Base-by-base conservation (phyloP, 1,140 invertebrate species). In the Diprion similis region DNA sequence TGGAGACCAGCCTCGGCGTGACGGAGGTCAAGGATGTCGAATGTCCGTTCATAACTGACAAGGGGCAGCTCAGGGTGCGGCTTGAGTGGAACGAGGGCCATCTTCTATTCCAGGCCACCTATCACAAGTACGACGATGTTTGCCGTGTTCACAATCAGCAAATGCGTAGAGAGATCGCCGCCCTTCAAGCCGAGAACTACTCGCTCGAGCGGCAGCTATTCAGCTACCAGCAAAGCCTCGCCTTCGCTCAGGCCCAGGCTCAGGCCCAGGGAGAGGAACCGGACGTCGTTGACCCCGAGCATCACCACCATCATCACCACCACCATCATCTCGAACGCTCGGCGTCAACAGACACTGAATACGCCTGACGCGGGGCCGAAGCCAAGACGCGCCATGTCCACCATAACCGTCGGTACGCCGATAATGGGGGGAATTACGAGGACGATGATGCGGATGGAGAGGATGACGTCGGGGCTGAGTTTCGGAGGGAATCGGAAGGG, bases 11-110 rank as follows among this genome's bases (percentile, higher is more conserved):
- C 76, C 90, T 97, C 3, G 90, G 92, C 1, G 92, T 95, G 10
- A 93, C 93, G 84, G 94, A 95, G 86, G 93, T 96, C 10, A 90
- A 95, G 87, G 92, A 94, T 65, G 90, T 93, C n/a, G 91, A 91
- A 19, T 93, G 92, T 82, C 89, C 92, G n/a, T 96, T 92, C 82
- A 81, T 96, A 45, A 94, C 94, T 66, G 92, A 94, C 70, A 94
- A 94, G 78, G 92, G 93, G 13, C 93, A 94, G 76, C 85, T 97
- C 48, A 91, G 92, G 11, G 92, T 96, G 10, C 93, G 96, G 77
- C 90, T 97, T 1, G 95, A 97, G 83, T 96, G 95, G 95, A 91
- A 93, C 77, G 95, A 96, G 82, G 95, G 93, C 51, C 94, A 96
- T 78, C 88, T 96, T 65, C 90, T 97, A 10, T 95, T 96, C 85